Base-by-base conservation (phyloP, 2,888 invertebrate species). In the Thysanoteuthis rhombus region DNA sequence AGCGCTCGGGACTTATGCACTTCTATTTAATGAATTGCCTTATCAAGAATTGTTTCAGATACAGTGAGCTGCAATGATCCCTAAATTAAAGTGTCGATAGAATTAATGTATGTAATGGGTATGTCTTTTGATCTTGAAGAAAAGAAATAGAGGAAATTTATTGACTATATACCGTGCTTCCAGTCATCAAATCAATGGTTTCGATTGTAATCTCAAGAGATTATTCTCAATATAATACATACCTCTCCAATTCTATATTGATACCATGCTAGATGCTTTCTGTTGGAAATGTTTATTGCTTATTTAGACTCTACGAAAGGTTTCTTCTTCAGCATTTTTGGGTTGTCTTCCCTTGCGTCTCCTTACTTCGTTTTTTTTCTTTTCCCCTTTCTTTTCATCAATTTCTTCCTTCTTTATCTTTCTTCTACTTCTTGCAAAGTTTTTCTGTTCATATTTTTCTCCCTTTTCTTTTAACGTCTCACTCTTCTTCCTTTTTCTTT, bases 131-230 rank as follows among this genome's bases (percentile, higher is more conserved):
- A 75, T 75, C 75, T 75, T 5, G 1, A 75, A 75, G n/a, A n/a
- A 4, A n/a, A 75, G 4, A 4, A n/a, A 75, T 12, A 52, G 25
- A 52, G 22, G 36, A 75, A n/a, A n/a, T 32, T 0, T 1, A n/a
- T n/a, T n/a, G 0, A 3, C 3, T 16, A n/a, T 12, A n/a, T n/a
- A 36, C 0, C n/a, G 12, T 0, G n/a, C 75, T 16, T n/a, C 2
- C n/a, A n/a, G 75, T 12, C n/a, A 75, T 75, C 36, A 75, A 75
- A 8, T 12, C 16, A 75, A n/a, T 5, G 16, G 6, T 75, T 75
- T 12, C n/a, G n/a, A 75, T n/a, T 75, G 12, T n/a, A 75, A 75
- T 75, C 16, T n/a, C 22, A 6, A 25, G 52, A 75, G 75, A n/a
- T n/a, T n/a, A 36, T 36, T 75, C 75, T n/a, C 32, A 12, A 16